Percentiles rank a stretch among this genome's conserved stretches.
These are phyloP conservation scores for Orchesella cincta DNA, from an alignment of 1,140 invertebrate genomes.

Conservation along the genomic window DNA sequence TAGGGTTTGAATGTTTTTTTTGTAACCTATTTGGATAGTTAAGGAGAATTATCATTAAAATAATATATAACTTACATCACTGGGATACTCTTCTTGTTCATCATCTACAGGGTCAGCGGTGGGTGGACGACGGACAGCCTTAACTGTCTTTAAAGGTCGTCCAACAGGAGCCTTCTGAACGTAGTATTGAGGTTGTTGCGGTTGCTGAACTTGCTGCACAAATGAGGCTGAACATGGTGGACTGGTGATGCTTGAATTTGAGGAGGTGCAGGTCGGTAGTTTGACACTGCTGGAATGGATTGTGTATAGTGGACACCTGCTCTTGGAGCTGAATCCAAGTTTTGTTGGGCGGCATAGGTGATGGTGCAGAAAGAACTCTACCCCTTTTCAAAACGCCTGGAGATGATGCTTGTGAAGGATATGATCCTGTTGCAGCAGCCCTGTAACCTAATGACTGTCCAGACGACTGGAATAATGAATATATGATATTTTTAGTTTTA, in stretches of 20 bases:
- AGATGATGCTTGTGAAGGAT: not conserved
- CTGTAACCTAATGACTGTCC: not conserved
- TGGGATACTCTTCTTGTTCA: conserved; percentile 47
- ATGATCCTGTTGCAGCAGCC: not conserved
- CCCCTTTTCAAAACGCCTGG: conserved; percentile 8
- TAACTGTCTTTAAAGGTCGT: conserved; percentile 27
- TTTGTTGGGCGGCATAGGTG: not conserved
- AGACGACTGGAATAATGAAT: not conserved
- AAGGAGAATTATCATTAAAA: too few relatives aligned
- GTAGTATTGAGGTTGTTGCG: conserved; percentile 37
- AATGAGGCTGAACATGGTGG: not conserved
- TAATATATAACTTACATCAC: conserved; percentile 47
- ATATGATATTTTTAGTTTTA: not conserved
- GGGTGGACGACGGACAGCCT: not conserved
- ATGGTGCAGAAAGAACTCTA: not conserved
- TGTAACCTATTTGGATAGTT: not conserved
- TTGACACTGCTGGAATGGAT: conserved; percentile 30
- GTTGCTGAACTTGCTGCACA: not conserved
- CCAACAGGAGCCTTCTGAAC: conserved; percentile 14
- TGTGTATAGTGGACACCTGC: conserved; percentile 32
- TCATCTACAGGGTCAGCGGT: conserved; percentile 19
- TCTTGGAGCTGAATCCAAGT: not conserved
- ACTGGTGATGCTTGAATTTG: conserved; percentile 6
- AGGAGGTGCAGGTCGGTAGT: conserved; percentile 17
- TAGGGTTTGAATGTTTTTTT: not conserved